These are phyloP conservation scores for Pachyuromys duprasi DNA, from an alignment of 2,797 vertebrate genomes.

Conservation along the genomic window DNA sequence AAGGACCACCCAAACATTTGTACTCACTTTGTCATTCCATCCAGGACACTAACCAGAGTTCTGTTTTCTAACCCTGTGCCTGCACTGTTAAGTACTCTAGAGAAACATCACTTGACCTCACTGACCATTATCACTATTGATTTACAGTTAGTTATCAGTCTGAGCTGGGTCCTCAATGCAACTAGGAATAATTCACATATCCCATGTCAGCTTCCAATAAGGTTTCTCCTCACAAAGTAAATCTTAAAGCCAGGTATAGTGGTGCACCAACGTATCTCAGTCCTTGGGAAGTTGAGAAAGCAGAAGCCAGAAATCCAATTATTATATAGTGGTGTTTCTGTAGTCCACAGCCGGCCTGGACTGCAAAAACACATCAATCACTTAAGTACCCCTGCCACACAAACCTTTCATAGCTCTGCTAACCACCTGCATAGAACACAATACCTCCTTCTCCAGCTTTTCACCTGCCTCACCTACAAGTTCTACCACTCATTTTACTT, in stretches of 20 bases:
- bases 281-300: neutral
- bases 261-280: neutral
- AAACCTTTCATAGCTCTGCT: neutral
- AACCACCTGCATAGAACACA: conserved; percentile 19
- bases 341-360: neutral
- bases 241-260: neutral
- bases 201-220: neutral
- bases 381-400: neutral
- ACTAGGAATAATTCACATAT: conserved; percentile 17
- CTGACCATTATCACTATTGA: neutral
- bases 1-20: neutral
- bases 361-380: neutral
- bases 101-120: conserved; percentile 35
- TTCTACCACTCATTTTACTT: neutral
- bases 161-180: neutral
- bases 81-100: neutral
- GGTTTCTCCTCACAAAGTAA: neutral
- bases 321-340: neutral
- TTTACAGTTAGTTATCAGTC: neutral
- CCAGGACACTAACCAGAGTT: conserved; percentile 11
- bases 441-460: neutral
- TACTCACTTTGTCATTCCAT: neutral
- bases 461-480: conserved; percentile 6
- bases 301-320: neutral
- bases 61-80: neutral